Percentiles rank a stretch among this genome's conserved stretches.
Evolutionary conservation across 2,888 invertebrate genomes (phyloP).

Genomic region (Margaritifera margaritifera): DNA sequence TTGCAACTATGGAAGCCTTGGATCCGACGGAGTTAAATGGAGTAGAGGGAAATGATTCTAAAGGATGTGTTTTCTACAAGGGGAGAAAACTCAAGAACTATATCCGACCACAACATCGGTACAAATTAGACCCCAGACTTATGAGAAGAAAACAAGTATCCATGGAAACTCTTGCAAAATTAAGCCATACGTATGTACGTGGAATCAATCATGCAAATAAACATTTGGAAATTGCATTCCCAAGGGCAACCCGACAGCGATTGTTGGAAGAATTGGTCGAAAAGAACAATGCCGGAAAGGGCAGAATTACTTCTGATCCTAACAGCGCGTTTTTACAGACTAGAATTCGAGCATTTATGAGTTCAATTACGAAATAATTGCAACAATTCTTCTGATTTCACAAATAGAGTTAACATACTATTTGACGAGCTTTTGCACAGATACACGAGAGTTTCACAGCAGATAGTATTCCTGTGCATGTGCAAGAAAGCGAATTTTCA

Average conservation of each 20-base stretch:
- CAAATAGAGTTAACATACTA: too few species aligned
- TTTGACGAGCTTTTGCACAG: too few species aligned
- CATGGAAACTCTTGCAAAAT: conserved; percentile 41
- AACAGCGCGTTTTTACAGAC: conserved; percentile 21
- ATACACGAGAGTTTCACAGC: too few species aligned
- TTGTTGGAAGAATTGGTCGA: conserved; percentile 37
- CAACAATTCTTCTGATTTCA: too few species aligned
- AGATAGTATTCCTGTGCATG: too few species aligned
- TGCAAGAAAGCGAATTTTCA: too few species aligned
- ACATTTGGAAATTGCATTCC: conserved; percentile 39
- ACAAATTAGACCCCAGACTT: conserved; percentile 43
- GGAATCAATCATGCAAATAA: conserved; percentile 37
- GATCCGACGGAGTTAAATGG: too few species aligned
- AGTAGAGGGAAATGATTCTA: background rate
- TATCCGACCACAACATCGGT: conserved; percentile 42
- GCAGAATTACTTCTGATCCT: conserved; percentile 7
- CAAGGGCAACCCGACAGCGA: conserved; percentile 35
- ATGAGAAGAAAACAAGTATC: conserved; percentile 37
- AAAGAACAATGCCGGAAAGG: conserved; percentile 28
- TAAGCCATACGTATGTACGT: conserved; percentile 31
- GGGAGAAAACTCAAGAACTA: conserved; percentile 38
- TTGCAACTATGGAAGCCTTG: too few species aligned
- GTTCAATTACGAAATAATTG: conserved; percentile 29
- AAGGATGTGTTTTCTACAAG: conserved; percentile 19
- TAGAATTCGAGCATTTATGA: conserved; percentile 37